These are phyloP conservation scores for Spinus pinus DNA, from an alignment of 2,797 vertebrate species.

Conservation along the genomic window DNA sequence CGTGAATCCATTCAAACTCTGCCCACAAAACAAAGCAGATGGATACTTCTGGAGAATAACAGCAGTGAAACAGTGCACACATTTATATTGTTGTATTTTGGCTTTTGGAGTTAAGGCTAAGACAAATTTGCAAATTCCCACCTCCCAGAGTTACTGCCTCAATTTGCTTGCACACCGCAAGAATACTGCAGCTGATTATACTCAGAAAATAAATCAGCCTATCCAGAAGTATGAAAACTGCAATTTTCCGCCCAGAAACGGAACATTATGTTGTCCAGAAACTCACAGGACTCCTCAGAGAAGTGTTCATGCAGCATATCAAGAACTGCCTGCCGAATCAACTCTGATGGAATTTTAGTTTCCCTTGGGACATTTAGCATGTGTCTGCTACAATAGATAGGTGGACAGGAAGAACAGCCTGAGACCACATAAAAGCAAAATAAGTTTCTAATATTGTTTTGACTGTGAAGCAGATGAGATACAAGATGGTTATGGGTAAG, in stretches of 20 bases:
- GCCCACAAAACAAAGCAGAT: slow-evolving; percentile 52
- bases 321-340: neutral
- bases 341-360: neutral
- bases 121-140: slow-evolving; percentile 49
- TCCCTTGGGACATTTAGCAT: neutral
- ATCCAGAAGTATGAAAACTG: slow-evolving; percentile 40
- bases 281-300: neutral
- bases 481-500: slow-evolving; percentile 20
- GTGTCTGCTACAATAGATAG: neutral
- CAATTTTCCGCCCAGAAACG: slow-evolving; percentile 16
- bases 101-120: slow-evolving; percentile 13
- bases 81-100: slow-evolving; percentile 9
- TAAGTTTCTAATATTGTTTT: slow-evolving; percentile 24
- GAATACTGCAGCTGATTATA: slow-evolving; percentile 29
- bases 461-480: slow-evolving; percentile 44
- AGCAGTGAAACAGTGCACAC: slow-evolving; percentile 5
- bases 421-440: slow-evolving; percentile 43
- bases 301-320: neutral
- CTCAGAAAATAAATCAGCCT: slow-evolving; percentile 40
- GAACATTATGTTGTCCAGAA: slow-evolving; percentile 6
- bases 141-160: slow-evolving; percentile 45
- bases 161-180: slow-evolving; percentile 7
- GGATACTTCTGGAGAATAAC: slow-evolving; percentile 49
- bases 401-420: slow-evolving; percentile 18
- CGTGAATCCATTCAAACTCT: neutral